Evolutionary conservation across 1,140 invertebrate genomes (phyloP).

Genomic region (Himalopsyche phryganea): DNA sequence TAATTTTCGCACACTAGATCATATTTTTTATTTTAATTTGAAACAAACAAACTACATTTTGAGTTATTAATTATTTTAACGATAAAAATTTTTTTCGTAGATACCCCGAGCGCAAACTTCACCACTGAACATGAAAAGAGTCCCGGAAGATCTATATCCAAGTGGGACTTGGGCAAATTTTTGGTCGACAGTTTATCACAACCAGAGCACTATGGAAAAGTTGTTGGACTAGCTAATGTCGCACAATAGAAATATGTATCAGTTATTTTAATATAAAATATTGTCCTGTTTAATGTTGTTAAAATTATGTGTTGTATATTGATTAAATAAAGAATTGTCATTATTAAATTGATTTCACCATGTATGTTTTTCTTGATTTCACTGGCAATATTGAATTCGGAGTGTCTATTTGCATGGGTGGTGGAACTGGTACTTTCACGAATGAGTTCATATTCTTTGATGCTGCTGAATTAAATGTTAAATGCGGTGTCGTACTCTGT

Average conservation of each 20-base stretch:
- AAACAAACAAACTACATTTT: too few species aligned
- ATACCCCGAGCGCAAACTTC: conserved; percentile 55
- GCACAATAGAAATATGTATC: neutral
- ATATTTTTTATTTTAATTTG: too few species aligned
- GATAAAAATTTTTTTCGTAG: conserved; percentile 43
- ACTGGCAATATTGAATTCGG: neutral
- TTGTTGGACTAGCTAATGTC: conserved; percentile 63
- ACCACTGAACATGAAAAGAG: conserved; percentile 57
- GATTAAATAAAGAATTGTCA: neutral
- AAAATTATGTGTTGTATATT: neutral
- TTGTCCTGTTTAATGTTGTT: neutral
- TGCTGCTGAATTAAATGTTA: conserved; percentile 4
- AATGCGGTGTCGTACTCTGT: conserved; percentile 3
- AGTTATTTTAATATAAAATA: conserved; percentile 1
- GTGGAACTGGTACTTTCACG: conserved; percentile 25
- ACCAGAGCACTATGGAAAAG: conserved; percentile 64
- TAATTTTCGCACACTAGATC: too few species aligned
- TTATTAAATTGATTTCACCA: conserved; percentile 28
- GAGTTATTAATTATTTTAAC: too few species aligned
- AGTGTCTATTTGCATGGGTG: conserved; percentile 15
- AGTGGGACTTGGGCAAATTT: conserved; percentile 71
- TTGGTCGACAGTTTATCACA: conserved; percentile 66
- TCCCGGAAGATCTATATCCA: conserved; percentile 67
- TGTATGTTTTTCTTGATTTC: conserved; percentile 30
- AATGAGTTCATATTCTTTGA: neutral